Conservation (phyloP, 2,113 vertebrate genomes). For the Thamnophis sirtalis region DNA sequence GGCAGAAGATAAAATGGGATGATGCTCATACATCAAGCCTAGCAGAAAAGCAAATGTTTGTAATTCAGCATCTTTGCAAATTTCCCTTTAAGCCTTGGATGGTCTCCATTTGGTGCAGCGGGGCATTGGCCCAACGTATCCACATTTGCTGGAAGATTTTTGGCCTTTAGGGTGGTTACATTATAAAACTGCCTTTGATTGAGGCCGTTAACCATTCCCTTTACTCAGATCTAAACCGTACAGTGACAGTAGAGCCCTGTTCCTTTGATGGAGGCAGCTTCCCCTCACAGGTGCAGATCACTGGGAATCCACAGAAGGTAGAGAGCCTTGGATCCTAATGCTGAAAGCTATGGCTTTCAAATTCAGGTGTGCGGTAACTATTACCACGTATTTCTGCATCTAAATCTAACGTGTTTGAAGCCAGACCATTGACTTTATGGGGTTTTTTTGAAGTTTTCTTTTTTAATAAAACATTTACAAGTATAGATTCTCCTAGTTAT, state of each 20-base stretch:
- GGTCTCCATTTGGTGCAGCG: background rate
- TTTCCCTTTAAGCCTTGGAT: background rate
- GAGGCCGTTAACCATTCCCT: background rate
- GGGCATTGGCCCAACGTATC: background rate
- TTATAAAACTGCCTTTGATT: constrained; percentile 7
- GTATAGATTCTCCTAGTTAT: no score
- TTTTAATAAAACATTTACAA: no score
- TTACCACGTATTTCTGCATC: background rate
- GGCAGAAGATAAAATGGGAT: background rate
- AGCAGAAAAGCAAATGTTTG: background rate
- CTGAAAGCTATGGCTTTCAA: background rate
- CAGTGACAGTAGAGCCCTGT: background rate
- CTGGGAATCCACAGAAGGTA: background rate
- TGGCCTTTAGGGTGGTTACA: background rate
- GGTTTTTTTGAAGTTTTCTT: no score
- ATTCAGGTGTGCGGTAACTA: no score
- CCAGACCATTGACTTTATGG: background rate
- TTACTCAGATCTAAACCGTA: background rate
- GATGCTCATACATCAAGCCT: background rate
- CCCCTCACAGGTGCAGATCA: background rate
- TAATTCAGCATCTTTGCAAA: background rate
- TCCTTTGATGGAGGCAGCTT: background rate
- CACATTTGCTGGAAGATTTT: background rate
- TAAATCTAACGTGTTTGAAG: background rate
- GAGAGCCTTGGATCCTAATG: background rate